Conservation (phyloP, 2,888 invertebrate genomes). For the Nemoura dubitans region DNA sequence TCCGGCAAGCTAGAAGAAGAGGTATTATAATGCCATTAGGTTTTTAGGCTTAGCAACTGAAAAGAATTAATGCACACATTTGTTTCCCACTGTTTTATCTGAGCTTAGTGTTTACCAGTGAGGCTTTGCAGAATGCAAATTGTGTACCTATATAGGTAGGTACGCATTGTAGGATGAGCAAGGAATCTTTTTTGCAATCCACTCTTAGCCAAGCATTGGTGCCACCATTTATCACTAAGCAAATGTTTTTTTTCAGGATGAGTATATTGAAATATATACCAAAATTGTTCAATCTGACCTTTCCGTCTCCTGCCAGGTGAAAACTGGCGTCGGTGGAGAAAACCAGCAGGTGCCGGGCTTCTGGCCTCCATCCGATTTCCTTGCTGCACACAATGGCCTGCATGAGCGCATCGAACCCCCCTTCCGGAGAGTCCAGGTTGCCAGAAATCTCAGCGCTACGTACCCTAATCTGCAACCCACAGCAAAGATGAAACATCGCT, state of each 20-base stretch:
- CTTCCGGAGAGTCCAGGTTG: conserved; percentile 77
- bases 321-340: conserved; percentile 81
- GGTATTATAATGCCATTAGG: background rate
- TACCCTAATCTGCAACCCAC: conserved; percentile 56
- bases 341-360: conserved; percentile 78
- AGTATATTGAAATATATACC: too few species aligned
- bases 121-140: too few species aligned
- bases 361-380: conserved; percentile 79
- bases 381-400: conserved; percentile 79
- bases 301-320: conserved; percentile 84
- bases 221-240: background rate
- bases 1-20: conserved; percentile 63
- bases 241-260: background rate
- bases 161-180: too few species aligned
- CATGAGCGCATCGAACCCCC: conserved; percentile 88
- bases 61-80: too few species aligned
- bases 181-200: too few species aligned
- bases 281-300: too few species aligned
- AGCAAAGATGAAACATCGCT: background rate
- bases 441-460: conserved; percentile 62
- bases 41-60: too few species aligned
- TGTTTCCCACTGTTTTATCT: too few species aligned
- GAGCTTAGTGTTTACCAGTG: too few species aligned
- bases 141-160: too few species aligned
- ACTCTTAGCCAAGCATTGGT: too few species aligned